These are phyloP conservation scores for Calameuta idolon DNA, from an alignment of 2,888 invertebrate genomes.

Conservation along the genomic window DNA sequence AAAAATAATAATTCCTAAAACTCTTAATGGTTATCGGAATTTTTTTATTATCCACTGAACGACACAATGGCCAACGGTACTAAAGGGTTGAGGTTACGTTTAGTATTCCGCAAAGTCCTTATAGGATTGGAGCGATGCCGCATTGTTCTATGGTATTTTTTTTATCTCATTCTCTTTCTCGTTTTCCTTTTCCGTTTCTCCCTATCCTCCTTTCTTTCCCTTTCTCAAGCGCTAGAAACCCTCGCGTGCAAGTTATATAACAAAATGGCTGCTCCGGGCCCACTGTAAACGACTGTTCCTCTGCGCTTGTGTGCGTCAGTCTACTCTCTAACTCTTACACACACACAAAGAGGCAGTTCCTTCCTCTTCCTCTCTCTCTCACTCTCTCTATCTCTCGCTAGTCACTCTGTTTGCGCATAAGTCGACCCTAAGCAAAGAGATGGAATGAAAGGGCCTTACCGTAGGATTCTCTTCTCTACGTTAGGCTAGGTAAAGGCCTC, in stretches of 20 bases:
- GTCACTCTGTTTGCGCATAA: conserved; percentile 13
- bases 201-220: neutral
- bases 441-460: conserved; percentile 31
- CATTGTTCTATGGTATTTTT: conserved; percentile 46
- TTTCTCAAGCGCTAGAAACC: neutral
- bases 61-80: conserved; percentile 16
- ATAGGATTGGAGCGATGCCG: conserved; percentile 43
- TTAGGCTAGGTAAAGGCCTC: conserved; percentile 49
- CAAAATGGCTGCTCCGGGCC: conserved; percentile 40
- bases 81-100: conserved; percentile 31
- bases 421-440: conserved; percentile 6
- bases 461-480: conserved; percentile 28
- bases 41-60: neutral
- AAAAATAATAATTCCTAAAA: neutral
- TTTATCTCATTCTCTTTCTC: conserved; percentile 1
- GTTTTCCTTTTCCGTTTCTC: conserved; percentile 12
- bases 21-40: neutral
- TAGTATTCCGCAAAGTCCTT: conserved; percentile 48
- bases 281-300: conserved; percentile 1
- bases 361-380: neutral
- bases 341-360: neutral
- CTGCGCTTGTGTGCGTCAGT: conserved; percentile 13
- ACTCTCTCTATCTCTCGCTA: neutral
- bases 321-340: neutral
- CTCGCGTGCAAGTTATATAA: conserved; percentile 50